Percentiles rank a stretch among this genome's conserved stretches.
Conservation (phyloP, 2,888 invertebrate genomes). For the Hermaeophaga mercurialis region DNA sequence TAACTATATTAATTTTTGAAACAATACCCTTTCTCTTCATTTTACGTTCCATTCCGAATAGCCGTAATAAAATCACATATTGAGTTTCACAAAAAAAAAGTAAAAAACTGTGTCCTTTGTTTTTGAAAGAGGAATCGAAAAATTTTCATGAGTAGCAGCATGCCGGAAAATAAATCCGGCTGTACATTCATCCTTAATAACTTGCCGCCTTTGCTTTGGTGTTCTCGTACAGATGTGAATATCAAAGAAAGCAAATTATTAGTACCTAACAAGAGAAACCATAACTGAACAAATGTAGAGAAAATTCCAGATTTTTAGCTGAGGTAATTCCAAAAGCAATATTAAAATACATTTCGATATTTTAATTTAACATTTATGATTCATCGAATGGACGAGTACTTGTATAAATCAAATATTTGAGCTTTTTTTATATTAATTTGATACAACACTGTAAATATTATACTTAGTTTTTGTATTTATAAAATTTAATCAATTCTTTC, state of each 20-base stretch:
- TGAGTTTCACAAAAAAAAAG: neutral
- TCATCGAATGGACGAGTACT: no score
- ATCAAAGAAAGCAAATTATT: neutral
- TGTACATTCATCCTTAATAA: neutral
- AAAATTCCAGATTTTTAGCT: no score
- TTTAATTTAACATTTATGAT: no score
- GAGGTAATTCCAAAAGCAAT: no score
- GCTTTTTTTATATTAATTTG: no score
- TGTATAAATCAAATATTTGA: no score
- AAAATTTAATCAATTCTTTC: no score
- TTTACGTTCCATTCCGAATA: neutral
- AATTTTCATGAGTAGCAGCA: constrained; percentile 1
- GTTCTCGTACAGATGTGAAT: neutral
- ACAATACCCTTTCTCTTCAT: constrained; percentile 4
- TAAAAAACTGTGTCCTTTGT: constrained; percentile 3
- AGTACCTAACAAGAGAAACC: neutral
- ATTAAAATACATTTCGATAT: no score
- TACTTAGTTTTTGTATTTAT: no score
- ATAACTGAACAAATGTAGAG: no score
- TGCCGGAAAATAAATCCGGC: neutral
- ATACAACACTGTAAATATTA: no score
- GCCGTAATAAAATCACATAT: constrained; percentile 7
- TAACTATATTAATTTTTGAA: neutral
- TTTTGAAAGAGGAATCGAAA: neutral
- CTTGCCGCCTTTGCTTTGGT: neutral